Evolutionary conservation across 2,113 vertebrate species (phyloP), one percentile per base, ranked within the genome.

Genomic region (Otocyon megalotis): DNA sequence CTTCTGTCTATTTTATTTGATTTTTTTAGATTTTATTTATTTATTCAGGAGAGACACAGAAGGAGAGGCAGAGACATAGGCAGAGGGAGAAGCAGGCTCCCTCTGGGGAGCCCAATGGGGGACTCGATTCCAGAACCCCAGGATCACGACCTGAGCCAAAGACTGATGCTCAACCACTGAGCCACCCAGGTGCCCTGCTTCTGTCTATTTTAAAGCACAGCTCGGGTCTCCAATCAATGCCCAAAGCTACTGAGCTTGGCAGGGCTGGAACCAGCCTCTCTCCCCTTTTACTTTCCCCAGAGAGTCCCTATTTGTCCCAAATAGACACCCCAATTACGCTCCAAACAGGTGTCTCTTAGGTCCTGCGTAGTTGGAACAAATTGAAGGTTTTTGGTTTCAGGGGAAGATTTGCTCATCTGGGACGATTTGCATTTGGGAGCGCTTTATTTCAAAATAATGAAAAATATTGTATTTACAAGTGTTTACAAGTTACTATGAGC

Each of bases 381-480:
- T 16, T 28, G 37, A 91, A 28, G 1, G 14, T 43, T 81, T 88
- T 62, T n/a, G 76, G 53, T 22, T 19, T 93, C 37, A 15, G 30
- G 22, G 28, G 17, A 15, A 92, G 76, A 54, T 67, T 86, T 88
- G 58, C 30, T 88, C 17, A 2, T 48, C 65, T 54, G n/a, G 50
- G 48, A 2, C 28, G 62, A 76, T 54, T 80, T 54, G 74, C 4
- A 63, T 82, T 50, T 86, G 24, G 87, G 83, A 71, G 10, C 69
- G 77, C 87, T 96, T 84, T 7, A 87, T 80, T 95, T 96, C 28
- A 63, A 86, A 95, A 87, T 83, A 54, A 80, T 43, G 14, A 84
- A 80, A 95, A 86, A 13, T 48, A 32, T 20, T 2, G 1, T 62
- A 35, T 26, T 30, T 35, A 1, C 77, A 69, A 71, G 37, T 79